phyloP scores from a whole-genome alignment of 2,888 invertebrate genomes.

The Agapostemon virescens region DNA sequence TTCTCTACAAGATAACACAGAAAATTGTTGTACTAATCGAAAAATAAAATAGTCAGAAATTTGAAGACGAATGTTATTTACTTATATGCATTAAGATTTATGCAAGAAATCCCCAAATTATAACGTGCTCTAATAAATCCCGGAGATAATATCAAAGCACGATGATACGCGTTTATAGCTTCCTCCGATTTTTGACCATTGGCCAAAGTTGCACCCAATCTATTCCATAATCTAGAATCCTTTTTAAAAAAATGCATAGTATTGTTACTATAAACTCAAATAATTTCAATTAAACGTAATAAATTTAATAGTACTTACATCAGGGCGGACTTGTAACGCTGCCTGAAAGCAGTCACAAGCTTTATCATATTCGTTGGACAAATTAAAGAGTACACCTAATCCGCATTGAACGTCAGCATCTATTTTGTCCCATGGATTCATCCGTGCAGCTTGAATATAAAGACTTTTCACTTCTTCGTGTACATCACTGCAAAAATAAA shows the following conservation, averaged over 20 bases:
- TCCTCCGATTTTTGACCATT: constrained; percentile 97
- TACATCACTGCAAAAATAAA: constrained; percentile 79
- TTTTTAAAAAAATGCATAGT: constrained; percentile 75
- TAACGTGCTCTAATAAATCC: constrained; percentile 98
- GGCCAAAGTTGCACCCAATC: constrained; percentile 97
- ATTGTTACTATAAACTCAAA: constrained; percentile 1
- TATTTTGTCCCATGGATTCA: constrained; percentile 85
- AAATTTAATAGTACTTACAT: constrained; percentile 82
- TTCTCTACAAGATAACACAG: constrained; percentile 83
- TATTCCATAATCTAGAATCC: constrained; percentile 98
- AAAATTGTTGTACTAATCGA: not conserved
- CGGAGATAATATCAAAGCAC: constrained; percentile 94
- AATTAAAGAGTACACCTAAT: constrained; percentile 96
- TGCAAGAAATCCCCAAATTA: constrained; percentile 98
- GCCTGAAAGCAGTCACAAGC: constrained; percentile 97
- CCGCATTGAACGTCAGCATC: constrained; percentile 97
- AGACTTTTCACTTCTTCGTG: constrained; percentile 87
- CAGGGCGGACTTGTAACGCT: constrained; percentile 91
- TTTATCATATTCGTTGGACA: constrained; percentile 96
- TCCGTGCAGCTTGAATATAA: constrained; percentile 90
- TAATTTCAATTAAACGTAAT: not conserved
- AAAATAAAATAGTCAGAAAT: not conserved
- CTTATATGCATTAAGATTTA: constrained; percentile 95
- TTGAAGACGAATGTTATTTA: constrained; percentile 70
- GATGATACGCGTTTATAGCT: constrained; percentile 97